Evolutionary conservation across 2,113 vertebrate species (phyloP), one percentile per base, ranked within the genome.

Genomic region (Emydocephalus ijimae): DNA sequence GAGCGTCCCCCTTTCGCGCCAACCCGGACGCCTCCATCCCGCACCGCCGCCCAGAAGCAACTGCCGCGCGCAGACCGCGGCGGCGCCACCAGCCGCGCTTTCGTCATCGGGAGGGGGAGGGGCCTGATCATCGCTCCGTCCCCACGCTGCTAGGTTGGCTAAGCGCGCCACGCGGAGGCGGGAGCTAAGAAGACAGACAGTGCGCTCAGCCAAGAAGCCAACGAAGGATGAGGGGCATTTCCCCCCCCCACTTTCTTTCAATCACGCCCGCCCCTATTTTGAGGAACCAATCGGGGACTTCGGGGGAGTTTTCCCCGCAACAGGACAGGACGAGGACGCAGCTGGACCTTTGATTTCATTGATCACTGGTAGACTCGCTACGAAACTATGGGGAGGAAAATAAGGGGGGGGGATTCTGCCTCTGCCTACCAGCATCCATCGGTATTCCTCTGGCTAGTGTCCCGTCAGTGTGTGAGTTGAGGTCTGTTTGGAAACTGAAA

Each of bases 31-130:
- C 61, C 7, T 7, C 91, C 92, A 7, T 93, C 45, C 57, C 15
- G 55, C 86, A 94, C 93, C 92, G 93, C 96, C 96, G 93, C 94
- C 96, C 97, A 74, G 93, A 20, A 89, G 93, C 96, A 48, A 93
- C 94, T 92, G 95, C 92, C 26, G 45, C 93, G 93, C 4, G 89
- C 96, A 96, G 96, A 18, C 88, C 9, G 88, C 96, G 96, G 61
- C 90, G 91, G 55, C 97, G 91, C 93, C 90, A 88, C 20, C 87
- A 85, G 91, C 95, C 96, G 96, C 93, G 3, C 96, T 18, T 50
- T 39, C 85, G 91, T 92, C 87, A 69, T 39, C 23, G 12, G 7
- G 20, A 8, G 6, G 57, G 14, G 57, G 14, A 11, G 50, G 61
- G 3, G 2, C 24, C 18, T 1, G n/a, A 1, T 2, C 1, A 6